Percentiles rank a stretch among this genome's conserved stretches.
Conservation (phyloP, 2,888 invertebrate genomes). For the Calameuta filiformis region DNA sequence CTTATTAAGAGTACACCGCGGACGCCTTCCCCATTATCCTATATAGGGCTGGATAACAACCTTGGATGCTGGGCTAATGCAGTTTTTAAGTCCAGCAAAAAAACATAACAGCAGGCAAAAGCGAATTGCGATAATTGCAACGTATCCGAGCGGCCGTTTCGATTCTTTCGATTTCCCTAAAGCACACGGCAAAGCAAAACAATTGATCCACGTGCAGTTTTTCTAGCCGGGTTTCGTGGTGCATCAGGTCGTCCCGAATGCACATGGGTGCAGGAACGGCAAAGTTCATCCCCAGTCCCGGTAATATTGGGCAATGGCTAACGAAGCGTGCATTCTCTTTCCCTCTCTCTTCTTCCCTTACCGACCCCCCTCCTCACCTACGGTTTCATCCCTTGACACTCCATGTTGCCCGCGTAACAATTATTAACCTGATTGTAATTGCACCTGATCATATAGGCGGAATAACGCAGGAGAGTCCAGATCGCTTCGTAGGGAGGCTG, state of each 20-base stretch:
- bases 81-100: not conserved
- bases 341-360: constrained; percentile 3
- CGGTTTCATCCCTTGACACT: constrained; percentile 10
- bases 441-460: constrained; percentile 59
- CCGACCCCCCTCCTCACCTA: constrained; percentile 11
- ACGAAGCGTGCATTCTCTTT: constrained; percentile 40
- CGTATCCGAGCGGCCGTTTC: too few relatives aligned
- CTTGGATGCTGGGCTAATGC: not conserved
- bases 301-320: constrained; percentile 28
- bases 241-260: too few relatives aligned
- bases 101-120: too few relatives aligned
- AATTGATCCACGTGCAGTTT: too few relatives aligned
- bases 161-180: constrained; percentile 1
- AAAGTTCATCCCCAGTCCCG: not conserved
- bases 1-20: constrained; percentile 45
- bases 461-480: constrained; percentile 36
- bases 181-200: not conserved
- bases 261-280: too few relatives aligned
- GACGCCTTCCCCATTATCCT: constrained; percentile 25
- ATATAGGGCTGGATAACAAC: not conserved
- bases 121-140: too few relatives aligned
- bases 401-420: constrained; percentile 41
- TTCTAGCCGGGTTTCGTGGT: too few relatives aligned
- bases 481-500: constrained; percentile 31
- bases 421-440: constrained; percentile 63